phyloP scores from a whole-genome alignment of 2,113 vertebrate species.

The Bostrychus sinensis region DNA sequence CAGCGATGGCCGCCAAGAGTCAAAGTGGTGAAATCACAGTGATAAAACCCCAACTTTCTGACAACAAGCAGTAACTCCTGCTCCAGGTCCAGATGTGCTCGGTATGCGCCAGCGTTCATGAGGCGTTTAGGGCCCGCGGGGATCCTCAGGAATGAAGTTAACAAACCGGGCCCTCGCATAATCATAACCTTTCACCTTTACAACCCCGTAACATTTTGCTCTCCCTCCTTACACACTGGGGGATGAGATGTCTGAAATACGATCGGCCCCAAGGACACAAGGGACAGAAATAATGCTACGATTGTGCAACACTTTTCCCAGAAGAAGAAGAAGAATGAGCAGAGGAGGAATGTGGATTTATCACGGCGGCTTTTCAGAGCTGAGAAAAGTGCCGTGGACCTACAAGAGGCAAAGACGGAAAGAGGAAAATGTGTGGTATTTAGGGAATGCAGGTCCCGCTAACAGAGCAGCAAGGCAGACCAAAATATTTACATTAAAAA shows the following conservation, averaged over 20 bases:
- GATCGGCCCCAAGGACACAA: constrained; percentile 21
- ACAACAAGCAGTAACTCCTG: constrained; percentile 42
- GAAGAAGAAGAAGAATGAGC: constrained; percentile 45
- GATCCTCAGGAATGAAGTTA: constrained; percentile 35
- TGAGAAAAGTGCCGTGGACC: constrained; percentile 67
- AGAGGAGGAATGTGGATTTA: constrained; percentile 45
- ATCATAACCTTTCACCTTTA: constrained; percentile 56
- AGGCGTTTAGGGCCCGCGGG: constrained; percentile 18
- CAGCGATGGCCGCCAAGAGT: constrained; percentile 30
- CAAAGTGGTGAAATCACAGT: constrained; percentile 48
- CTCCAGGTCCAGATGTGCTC: constrained; percentile 56
- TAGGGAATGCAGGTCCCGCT: constrained; percentile 64
- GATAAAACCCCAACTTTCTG: constrained; percentile 35
- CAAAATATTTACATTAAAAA: constrained; percentile 65
- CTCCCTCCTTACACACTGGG: constrained; percentile 2
- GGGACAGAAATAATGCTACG: constrained; percentile 31
- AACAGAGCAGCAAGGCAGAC: constrained; percentile 36
- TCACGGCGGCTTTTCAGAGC: constrained; percentile 26
- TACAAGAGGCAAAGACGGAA: constrained; percentile 64
- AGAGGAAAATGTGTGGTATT: constrained; percentile 68
- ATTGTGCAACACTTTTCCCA: constrained; percentile 40
- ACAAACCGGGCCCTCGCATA: constrained; percentile 26
- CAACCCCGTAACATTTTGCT: constrained; percentile 12
- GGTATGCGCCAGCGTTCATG: constrained; percentile 45
- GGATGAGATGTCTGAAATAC: constrained; percentile 31